Percentiles rank a stretch among this genome's conserved stretches.
phyloP scores from a whole-genome alignment of 2,888 invertebrate genomes.

The Drosophila bunnanda region DNA sequence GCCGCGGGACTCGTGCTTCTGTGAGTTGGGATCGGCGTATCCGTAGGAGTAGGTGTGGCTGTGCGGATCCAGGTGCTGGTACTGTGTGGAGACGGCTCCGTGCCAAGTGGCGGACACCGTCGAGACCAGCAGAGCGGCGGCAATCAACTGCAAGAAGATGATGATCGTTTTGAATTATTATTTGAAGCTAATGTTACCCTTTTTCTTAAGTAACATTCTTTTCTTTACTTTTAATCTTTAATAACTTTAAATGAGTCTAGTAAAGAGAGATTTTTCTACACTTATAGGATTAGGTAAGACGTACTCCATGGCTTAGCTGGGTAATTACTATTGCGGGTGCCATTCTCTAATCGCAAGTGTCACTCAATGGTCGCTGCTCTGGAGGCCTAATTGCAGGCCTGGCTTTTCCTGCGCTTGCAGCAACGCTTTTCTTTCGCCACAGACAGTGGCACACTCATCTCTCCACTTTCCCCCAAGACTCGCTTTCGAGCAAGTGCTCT shows the following conservation, averaged over 20 bases:
- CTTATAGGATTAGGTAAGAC: background rate
- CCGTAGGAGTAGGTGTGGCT: conserved; percentile 88
- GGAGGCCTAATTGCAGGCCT: conserved; percentile 44
- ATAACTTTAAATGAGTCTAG: background rate
- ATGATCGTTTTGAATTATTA: background rate
- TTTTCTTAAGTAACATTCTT: too few species aligned
- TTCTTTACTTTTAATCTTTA: background rate
- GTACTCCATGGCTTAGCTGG: background rate
- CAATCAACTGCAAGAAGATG: conserved; percentile 74
- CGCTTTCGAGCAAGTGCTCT: conserved; percentile 24
- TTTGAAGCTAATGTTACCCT: background rate
- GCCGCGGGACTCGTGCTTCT: conserved; percentile 87
- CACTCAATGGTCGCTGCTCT: conserved; percentile 40
- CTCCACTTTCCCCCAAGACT: conserved; percentile 17
- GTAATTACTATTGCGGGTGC: conserved; percentile 17
- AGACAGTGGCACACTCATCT: conserved; percentile 30
- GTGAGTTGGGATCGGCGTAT: conserved; percentile 88
- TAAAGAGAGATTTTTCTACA: background rate
- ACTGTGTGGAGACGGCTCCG: conserved; percentile 85
- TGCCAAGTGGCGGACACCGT: conserved; percentile 82
- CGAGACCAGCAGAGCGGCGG: conserved; percentile 82
- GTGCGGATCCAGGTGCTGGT: conserved; percentile 87
- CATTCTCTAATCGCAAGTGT: conserved; percentile 37
- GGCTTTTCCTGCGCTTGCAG: conserved; percentile 35
- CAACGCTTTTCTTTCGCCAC: conserved; percentile 48